Evolutionary conservation across 2,797 vertebrate species (phyloP).

Genomic region (Tenualosa thibaudeaui): DNA sequence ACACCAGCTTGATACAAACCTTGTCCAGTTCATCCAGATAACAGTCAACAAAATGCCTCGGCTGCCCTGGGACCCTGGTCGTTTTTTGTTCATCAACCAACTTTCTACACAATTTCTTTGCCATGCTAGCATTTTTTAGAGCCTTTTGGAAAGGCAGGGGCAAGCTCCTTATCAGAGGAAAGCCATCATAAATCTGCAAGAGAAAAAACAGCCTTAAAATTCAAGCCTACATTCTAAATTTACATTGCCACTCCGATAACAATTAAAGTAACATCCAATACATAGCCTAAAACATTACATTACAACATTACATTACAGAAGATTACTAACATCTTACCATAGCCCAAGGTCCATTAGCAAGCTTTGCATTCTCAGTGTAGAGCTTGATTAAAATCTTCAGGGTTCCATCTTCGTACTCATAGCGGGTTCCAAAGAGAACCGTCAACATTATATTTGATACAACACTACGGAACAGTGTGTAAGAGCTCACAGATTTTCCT

Average conservation of each 20-base stretch:
- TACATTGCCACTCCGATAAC: neutral
- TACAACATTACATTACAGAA: no score
- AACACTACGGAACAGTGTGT: constrained; percentile 65
- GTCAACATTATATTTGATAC: constrained; percentile 71
- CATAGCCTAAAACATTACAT: neutral
- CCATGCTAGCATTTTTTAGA: constrained; percentile 51
- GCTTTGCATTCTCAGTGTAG: constrained; percentile 62
- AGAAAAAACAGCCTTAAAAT: neutral
- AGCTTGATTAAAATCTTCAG: constrained; percentile 60
- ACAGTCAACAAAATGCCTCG: constrained; percentile 63
- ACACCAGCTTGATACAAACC: constrained; percentile 28
- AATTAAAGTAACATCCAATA: neutral
- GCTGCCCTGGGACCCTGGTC: constrained; percentile 57
- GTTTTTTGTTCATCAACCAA: constrained; percentile 57
- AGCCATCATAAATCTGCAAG: constrained; percentile 66
- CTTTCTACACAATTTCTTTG: constrained; percentile 24
- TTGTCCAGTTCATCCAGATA: constrained; percentile 67
- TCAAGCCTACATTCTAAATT: neutral
- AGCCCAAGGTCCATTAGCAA: constrained; percentile 68
- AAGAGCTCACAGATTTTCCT: constrained; percentile 63
- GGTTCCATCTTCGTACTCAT: constrained; percentile 59
- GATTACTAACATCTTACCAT: constrained; percentile 61
- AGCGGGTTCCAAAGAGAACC: constrained; percentile 70
- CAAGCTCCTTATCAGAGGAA: constrained; percentile 60
- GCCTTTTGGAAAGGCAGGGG: constrained; percentile 64